These are phyloP conservation scores for Ceraclea dissimilis DNA, from an alignment of 2,888 invertebrate species.

Conservation along the genomic window DNA sequence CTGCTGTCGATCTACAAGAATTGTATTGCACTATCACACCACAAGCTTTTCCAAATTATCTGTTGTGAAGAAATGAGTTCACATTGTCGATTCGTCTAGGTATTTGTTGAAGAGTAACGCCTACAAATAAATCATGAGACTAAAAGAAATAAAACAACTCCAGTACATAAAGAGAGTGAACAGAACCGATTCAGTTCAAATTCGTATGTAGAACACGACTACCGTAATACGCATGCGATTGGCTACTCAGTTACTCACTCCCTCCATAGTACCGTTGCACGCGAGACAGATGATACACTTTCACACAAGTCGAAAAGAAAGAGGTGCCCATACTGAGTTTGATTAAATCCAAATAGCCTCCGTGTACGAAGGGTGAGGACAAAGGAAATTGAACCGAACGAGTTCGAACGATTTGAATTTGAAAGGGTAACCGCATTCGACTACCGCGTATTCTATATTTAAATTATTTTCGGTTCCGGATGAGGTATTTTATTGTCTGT, in stretches of 20 bases:
- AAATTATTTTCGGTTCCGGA: constrained; percentile 14
- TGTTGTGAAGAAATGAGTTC: no score
- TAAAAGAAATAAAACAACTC: no score
- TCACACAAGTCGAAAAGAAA: constrained; percentile 2
- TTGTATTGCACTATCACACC: no score
- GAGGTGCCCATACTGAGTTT: constrained; percentile 11
- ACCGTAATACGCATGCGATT: constrained; percentile 25
- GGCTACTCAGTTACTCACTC: constrained; percentile 22
- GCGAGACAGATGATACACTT: not conserved
- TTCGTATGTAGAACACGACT: constrained; percentile 17
- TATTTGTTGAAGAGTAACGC: no score
- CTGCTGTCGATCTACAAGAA: no score
- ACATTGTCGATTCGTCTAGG: no score
- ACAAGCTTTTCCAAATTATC: no score
- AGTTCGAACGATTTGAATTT: constrained; percentile 1
- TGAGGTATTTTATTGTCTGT: not conserved
- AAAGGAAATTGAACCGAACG: constrained; percentile 17
- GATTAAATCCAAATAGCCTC: constrained; percentile 16
- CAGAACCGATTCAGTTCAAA: constrained; percentile 11
- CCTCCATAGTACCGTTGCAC: constrained; percentile 6
- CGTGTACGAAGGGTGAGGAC: constrained; percentile 15
- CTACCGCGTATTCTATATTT: constrained; percentile 19
- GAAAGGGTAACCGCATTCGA: constrained; percentile 7
- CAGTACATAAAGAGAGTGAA: not conserved
- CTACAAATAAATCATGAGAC: no score